These are phyloP conservation scores for Danionella dracula DNA, from an alignment of 2,797 vertebrate genomes.

Conservation along the genomic window DNA sequence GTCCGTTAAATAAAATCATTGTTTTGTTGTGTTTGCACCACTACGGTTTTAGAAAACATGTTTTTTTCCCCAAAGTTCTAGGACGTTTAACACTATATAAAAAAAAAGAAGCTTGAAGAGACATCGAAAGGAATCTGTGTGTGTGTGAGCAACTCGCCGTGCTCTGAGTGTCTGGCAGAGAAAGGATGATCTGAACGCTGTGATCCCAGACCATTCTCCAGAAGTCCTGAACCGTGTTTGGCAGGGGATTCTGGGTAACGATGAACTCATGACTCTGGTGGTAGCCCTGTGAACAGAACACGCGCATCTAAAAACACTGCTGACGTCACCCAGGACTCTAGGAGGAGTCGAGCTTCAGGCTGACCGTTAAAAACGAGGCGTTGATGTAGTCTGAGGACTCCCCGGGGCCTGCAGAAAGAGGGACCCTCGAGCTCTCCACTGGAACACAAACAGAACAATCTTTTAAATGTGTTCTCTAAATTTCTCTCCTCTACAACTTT, in stretches of 20 bases:
- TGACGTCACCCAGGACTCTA: too few relatives aligned
- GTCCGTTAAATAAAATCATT: too few relatives aligned
- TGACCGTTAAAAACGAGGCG: conserved; percentile 90
- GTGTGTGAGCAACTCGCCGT: conserved; percentile 64
- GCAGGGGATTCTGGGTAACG: conserved; percentile 87
- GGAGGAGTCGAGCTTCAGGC: conserved; percentile 9
- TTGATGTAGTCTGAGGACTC: conserved; percentile 93
- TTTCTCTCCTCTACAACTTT: too few relatives aligned
- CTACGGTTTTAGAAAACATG: too few relatives aligned
- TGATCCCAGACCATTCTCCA: conserved; percentile 98
- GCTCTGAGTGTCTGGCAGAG: conserved; percentile 79
- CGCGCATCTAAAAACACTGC: background rate
- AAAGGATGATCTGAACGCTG: conserved; percentile 80
- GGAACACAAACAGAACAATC: background rate
- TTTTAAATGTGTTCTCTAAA: too few relatives aligned
- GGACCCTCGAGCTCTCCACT: conserved; percentile 94
- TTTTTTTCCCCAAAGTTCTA: too few relatives aligned
- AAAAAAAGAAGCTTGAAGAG: background rate
- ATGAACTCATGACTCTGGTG: conserved; percentile 87
- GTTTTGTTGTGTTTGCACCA: too few relatives aligned
- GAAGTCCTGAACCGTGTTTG: conserved; percentile 88
- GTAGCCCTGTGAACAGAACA: conserved; percentile 72
- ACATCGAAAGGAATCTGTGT: background rate
- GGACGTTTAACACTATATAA: too few relatives aligned
- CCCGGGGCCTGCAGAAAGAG: conserved; percentile 74